A percentile compares a stretch with the other conserved stretches of the same genome.
Evolutionary conservation across 2,888 invertebrate species (phyloP).

Genomic region (Acrocera orbiculus): DNA sequence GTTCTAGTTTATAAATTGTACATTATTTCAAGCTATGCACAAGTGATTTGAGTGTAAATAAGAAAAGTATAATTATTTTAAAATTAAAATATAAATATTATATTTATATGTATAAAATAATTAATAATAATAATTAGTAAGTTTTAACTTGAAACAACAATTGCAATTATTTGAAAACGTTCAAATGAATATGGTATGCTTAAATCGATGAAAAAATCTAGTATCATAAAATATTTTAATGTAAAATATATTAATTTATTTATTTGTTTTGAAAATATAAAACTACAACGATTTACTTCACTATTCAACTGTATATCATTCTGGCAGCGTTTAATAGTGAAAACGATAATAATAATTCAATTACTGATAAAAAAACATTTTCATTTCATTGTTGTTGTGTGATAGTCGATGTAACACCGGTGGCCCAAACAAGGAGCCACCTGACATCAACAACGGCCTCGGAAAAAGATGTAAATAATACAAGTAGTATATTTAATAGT

Average conservation of each 20-base stretch:
- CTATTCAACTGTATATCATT: no score
- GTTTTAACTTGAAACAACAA: background rate
- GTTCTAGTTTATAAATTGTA: no score
- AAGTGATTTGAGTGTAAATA: conserved; percentile 20
- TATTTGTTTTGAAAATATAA: no score
- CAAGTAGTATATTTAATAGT: conserved; percentile 26
- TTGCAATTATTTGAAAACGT: conserved; percentile 1
- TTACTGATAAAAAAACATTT: conserved; percentile 32
- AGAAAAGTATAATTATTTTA: conserved; percentile 4
- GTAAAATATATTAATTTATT: conserved; percentile 1
- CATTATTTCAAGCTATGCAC: conserved; percentile 18
- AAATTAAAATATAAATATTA: conserved; percentile 1
- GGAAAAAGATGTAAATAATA: conserved; percentile 30
- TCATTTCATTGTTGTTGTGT: conserved; percentile 34
- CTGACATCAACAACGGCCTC: conserved; percentile 29
- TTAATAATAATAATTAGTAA: background rate
- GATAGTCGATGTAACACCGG: conserved; percentile 34
- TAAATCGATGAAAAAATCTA: background rate
- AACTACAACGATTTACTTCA: no score
- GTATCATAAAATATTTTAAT: background rate
- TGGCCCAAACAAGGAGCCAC: conserved; percentile 18
- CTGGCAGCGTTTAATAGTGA: conserved; percentile 31
- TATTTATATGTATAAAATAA: no score
- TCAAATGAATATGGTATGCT: no score
- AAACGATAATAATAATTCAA: conserved; percentile 24